Evolutionary conservation across 2,797 vertebrate genomes (phyloP), one percentile per base, ranked within the genome.

Genomic region (Aulostomus chinensis): DNA sequence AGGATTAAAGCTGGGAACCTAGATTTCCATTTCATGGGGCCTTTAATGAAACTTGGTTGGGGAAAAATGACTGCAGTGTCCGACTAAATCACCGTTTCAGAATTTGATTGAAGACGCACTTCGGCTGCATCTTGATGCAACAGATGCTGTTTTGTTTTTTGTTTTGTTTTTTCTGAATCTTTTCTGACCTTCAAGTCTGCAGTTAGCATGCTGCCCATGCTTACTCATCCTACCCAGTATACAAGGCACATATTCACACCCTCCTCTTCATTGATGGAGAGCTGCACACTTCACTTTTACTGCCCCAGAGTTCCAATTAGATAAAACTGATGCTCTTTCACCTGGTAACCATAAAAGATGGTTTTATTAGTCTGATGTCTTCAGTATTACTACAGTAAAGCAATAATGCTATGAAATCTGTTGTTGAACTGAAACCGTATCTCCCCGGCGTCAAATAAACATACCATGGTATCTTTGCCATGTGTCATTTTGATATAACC

Each of bases 171-270:
- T 4, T n/a, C 29, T 12, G 3, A 31, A 1, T 45, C 35, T 51
- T 47, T 39, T 20, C 42, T 56, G 49, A 61, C 67, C 54, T 65
- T 65, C 42, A 31, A 22, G 51, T 68, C 24, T 67, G 40, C 62
- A 64, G 80, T 88, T 88, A 84, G 50, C 73, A 88, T 86, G 81
- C 83, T 72, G 75, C 34, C 63, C 78, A 58, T 88, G 84, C 81
- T 80, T 77, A 47, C 61, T 54, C 51, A 51, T 43, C 56, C 78
- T 60, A 59, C 53, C 59, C 58, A 58, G 69, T 62, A 72, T 34
- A 86, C 80, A 86, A 82, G 62, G 83, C 57, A 60, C 66, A 78
- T 76, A 83, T 85, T 85, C 83, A 87, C 48, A 60, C 71, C 53
- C 50, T 59, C 58, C 4, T 21, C 65, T 56, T 60, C 69, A 68